phyloP scores from a whole-genome alignment of 2,888 invertebrate genomes.

The Cosmia trapezina region DNA sequence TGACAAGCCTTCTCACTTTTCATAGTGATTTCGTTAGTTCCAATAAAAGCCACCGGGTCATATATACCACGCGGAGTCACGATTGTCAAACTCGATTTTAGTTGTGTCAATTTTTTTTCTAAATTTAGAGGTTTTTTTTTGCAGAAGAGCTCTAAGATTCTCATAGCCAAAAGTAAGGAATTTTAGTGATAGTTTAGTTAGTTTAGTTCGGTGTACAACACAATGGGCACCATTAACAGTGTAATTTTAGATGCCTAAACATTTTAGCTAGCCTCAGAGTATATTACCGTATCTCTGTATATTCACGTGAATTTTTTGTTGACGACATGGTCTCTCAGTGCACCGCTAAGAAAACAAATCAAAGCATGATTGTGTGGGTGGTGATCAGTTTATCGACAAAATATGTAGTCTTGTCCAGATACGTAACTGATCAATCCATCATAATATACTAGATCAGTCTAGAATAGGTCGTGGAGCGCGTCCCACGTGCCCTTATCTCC shows the following conservation, averaged over 20 bases:
- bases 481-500: constrained; percentile 49
- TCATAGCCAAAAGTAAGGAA: no score
- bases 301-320: background rate
- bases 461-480: constrained; percentile 21
- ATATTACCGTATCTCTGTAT: background rate
- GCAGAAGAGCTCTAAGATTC: no score
- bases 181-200: no score
- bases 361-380: background rate
- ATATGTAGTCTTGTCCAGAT: background rate
- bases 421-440: background rate
- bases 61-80: no score
- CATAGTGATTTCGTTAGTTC: no score
- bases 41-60: no score
- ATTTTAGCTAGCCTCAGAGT: background rate
- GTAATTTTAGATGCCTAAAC: background rate
- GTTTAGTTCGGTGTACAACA: no score
- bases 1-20: no score
- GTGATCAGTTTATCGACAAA: constrained; percentile 4
- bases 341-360: constrained; percentile 10
- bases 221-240: no score
- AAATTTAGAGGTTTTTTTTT: no score
- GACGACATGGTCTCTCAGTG: background rate
- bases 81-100: no score
- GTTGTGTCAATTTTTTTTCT: no score
- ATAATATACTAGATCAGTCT: constrained; percentile 13